Base-by-base conservation (phyloP, 2,888 invertebrate species). In the Philereme transversata region DNA sequence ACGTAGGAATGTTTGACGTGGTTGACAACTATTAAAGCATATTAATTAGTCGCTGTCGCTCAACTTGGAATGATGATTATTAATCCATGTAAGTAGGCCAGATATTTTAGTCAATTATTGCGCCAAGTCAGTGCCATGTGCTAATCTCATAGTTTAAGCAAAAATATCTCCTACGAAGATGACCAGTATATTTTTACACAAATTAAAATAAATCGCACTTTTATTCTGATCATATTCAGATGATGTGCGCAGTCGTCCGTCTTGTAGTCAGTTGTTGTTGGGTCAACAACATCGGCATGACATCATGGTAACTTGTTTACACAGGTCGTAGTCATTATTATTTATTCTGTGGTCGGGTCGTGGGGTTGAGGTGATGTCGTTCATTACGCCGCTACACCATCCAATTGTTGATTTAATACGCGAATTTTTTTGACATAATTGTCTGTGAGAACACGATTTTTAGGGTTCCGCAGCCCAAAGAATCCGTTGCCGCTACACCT, bases 221-320 rank as follows among this genome's bases (percentile, higher is more conserved):
- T 22, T 22, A 22, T 22, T 53, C 10, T 45, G 33, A 53, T 51
- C 34, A 34, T 54, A 51, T 58, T 62, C 55, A 58, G 50, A 55
- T 55, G 52, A 36, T 44, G 41, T 33, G 41, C 51, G 46, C 49
- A 49, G 41, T 50, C 51, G 49, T 45, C 54, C 40, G 49, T 63
- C 56, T 60, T 63, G 55, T 56, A 55, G 76, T 79, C 85, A 80
- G 89, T 60, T 63, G 55, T 56, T 51, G 76, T 79, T 86, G 80
- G 89, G 88, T 90, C 88, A 89, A 88, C 88, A 88, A 84, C 88
- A 84, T 81, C 77, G 74, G 79, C 74, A 86, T 89, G 90, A 89
- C 88, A 88, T 90, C 88, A 90, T 86, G 76, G 75, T 76, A 78
- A 77, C 78, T 82, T 87, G 84, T 87, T 87, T 87, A 78, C 82